phyloP scores from a whole-genome alignment of 2,888 invertebrate genomes.

The Pseudolycoriella hygida region DNA sequence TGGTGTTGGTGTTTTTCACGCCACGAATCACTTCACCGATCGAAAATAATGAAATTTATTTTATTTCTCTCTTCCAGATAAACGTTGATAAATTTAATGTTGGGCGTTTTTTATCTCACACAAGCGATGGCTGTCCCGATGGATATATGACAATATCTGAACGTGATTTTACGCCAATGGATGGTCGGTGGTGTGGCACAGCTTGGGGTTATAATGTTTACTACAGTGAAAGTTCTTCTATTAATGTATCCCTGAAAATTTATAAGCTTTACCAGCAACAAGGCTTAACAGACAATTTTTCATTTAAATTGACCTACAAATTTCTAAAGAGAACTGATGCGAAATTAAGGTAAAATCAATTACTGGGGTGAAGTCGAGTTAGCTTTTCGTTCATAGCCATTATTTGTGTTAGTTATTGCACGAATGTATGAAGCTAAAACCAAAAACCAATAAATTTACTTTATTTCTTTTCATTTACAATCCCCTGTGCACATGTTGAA shows the following conservation, averaged over 20 bases:
- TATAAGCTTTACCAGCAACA: slow-evolving; percentile 56
- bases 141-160: slow-evolving; percentile 68
- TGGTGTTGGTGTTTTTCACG: no score
- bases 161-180: slow-evolving; percentile 42
- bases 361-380: no score
- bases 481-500: no score
- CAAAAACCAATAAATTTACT: no score
- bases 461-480: no score
- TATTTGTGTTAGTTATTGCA: not conserved
- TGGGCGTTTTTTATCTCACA: slow-evolving; percentile 54
- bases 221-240: slow-evolving; percentile 64
- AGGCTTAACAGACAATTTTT: slow-evolving; percentile 64
- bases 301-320: slow-evolving; percentile 71
- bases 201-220: slow-evolving; percentile 74
- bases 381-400: not conserved
- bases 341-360: slow-evolving; percentile 39
- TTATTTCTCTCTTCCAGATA: slow-evolving; percentile 35
- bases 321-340: slow-evolving; percentile 61
- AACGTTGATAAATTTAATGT: slow-evolving; percentile 72
- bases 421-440: no score
- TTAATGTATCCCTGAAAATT: slow-evolving; percentile 55
- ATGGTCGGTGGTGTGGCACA: slow-evolving; percentile 69
- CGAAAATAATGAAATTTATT: not conserved
- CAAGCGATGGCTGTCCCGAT: slow-evolving; percentile 52
- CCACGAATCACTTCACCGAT: no score